Conservation (phyloP, 2,113 vertebrate genomes). For the Trinectes maculatus region DNA sequence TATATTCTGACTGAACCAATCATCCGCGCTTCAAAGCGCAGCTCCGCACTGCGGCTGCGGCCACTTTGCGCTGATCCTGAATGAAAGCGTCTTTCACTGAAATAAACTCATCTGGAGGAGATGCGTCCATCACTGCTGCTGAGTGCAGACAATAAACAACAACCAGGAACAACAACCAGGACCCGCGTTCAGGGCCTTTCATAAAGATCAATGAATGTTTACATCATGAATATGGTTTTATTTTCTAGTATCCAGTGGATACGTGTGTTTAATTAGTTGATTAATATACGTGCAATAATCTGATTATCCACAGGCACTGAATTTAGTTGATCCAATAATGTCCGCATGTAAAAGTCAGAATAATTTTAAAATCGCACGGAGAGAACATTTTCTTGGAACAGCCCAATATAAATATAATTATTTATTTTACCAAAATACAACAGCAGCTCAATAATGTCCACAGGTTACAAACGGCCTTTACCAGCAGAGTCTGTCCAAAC, state of each 20-base stretch:
- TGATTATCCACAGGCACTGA: background rate
- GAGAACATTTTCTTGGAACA: no score
- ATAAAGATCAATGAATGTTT: background rate
- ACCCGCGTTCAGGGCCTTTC: background rate
- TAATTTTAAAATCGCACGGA: no score
- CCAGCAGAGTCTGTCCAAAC: no score
- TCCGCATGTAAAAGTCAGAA: background rate
- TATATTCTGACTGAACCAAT: conserved; percentile 79
- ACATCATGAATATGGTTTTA: background rate
- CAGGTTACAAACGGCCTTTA: no score
- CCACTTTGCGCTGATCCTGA: conserved; percentile 61
- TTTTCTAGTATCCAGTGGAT: background rate
- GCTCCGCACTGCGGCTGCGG: conserved; percentile 56
- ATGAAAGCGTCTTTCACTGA: conserved; percentile 65
- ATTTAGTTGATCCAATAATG: no score
- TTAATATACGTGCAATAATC: background rate
- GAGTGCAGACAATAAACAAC: conserved; percentile 46
- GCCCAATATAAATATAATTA: background rate
- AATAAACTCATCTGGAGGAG: conserved; percentile 79
- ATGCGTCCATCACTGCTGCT: conserved; percentile 53
- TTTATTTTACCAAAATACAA: no score
- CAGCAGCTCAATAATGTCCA: no score
- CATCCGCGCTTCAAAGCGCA: conserved; percentile 71
- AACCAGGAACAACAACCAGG: background rate
- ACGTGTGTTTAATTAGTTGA: no score